phyloP scores from a whole-genome alignment of 2,113 vertebrate species.

The Beaufortia kweichowensis region DNA sequence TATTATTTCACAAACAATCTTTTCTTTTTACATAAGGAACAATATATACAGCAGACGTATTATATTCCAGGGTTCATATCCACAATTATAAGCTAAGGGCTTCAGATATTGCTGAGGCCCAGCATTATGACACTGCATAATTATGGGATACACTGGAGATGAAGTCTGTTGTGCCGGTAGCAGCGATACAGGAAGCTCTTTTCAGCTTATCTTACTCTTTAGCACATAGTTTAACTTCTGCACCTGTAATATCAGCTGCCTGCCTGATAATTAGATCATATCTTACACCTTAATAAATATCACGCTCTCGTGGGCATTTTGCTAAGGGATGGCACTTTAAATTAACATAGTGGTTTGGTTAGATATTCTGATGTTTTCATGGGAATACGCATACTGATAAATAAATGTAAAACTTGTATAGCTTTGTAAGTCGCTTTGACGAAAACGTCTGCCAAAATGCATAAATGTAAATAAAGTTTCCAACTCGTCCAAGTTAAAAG shows the following conservation, averaged over 20 bases:
- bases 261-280: slow-evolving; percentile 6
- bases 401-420: too few species aligned
- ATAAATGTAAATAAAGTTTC: too few species aligned
- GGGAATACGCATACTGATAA: too few species aligned
- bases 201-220: slow-evolving; percentile 26
- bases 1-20: neutral
- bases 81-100: slow-evolving; percentile 8
- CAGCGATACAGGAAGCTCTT: slow-evolving; percentile 14
- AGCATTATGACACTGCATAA: slow-evolving; percentile 27
- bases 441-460: too few species aligned
- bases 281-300: neutral
- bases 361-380: too few species aligned
- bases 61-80: neutral
- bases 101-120: slow-evolving; percentile 19
- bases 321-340: neutral
- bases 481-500: too few species aligned
- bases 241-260: slow-evolving; percentile 21
- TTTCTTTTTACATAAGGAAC: neutral
- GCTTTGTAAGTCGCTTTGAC: too few species aligned
- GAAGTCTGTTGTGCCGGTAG: neutral
- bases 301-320: neutral
- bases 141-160: slow-evolving; percentile 6
- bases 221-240: neutral
- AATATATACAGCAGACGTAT: neutral
- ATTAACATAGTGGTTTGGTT: neutral